Base-by-base conservation (phyloP, 2,797 vertebrate species). In the Tokudaia muenninki region DNA sequence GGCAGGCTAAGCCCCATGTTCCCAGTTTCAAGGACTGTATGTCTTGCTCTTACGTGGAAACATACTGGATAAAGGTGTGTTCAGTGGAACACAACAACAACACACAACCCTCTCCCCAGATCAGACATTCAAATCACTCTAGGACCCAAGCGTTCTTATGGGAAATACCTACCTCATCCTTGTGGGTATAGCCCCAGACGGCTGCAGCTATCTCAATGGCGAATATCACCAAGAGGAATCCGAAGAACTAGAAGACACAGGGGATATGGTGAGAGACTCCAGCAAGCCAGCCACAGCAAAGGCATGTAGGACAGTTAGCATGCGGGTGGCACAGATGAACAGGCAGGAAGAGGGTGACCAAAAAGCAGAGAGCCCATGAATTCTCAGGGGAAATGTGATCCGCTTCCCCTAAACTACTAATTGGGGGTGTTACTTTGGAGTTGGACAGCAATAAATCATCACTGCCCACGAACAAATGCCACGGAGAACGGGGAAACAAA, bases 131-230 rank as follows among this genome's bases (percentile, higher is more conserved):
- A 2, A 6, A 77, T 3, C 44, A 26, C 34, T 6, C 3, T 6
- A 78, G 87, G 61, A n/a, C 75, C 81, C 52, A 34, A 24, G 47
- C 61, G 52, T 17, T 37, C 29, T 79, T 10, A 0, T 0, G 14
- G 70, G 34, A 67, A 70, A 74, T 93, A 94, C 98, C 3, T 98
- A 99, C 99, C 99, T 99, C 99, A 59, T 99, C 99, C 98, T 99
- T 99, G 98, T 99, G 99, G 95, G 99, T 98, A 98, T 99, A 99
- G 92, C 99, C 99, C 99, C 99, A 99, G 98, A 99, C 99, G 29
- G 99, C 99, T 74, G 99, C 99, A 17, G 99, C 99, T 26, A 99
- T 99, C 98, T 99, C 99, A 50, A 99, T 98, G 84, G 99, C 99
- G 98, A 99, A 99, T 98, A 99, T 99, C 98, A 99, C 98, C 6